Conservation (phyloP, 1,140 invertebrate species). For the Lepidurus couesii region DNA sequence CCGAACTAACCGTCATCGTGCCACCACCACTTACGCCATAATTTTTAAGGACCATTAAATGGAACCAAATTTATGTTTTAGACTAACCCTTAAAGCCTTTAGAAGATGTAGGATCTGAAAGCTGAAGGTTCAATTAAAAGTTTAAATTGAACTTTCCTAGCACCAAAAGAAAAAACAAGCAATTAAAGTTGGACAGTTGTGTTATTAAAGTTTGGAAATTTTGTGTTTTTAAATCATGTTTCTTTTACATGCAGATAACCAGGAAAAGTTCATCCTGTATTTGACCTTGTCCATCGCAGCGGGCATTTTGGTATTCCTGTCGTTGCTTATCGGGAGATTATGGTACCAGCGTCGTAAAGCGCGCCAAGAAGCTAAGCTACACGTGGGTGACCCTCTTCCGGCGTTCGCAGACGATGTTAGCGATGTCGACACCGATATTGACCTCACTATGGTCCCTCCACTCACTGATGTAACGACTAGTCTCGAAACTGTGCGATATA, state of each 20-base stretch:
- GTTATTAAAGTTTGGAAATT: background rate
- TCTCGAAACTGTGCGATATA: slow-evolving; percentile 40
- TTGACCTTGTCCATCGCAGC: slow-evolving; percentile 62
- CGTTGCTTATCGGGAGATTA: slow-evolving; percentile 60
- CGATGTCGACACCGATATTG: slow-evolving; percentile 65
- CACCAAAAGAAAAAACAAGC: background rate
- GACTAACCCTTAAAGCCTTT: too few species aligned
- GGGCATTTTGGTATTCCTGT: slow-evolving; percentile 60
- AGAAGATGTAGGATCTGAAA: too few species aligned
- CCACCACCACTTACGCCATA: too few species aligned
- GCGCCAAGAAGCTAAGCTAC: slow-evolving; percentile 52
- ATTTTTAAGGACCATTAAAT: too few species aligned
- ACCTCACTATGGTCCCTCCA: slow-evolving; percentile 49
- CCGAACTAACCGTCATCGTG: too few species aligned
- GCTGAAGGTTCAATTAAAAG: too few species aligned
- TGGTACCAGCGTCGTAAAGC: slow-evolving; percentile 55
- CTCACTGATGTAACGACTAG: slow-evolving; percentile 38
- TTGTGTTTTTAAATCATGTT: background rate
- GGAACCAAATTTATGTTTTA: too few species aligned
- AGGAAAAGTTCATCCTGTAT: slow-evolving; percentile 70
- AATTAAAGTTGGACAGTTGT: background rate
- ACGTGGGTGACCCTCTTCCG: slow-evolving; percentile 58
- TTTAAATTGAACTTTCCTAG: background rate
- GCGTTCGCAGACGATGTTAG: slow-evolving; percentile 57
- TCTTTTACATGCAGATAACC: slow-evolving; percentile 56